Conservation (phyloP, 2,797 vertebrate genomes). For the Antennarius maculatus region DNA sequence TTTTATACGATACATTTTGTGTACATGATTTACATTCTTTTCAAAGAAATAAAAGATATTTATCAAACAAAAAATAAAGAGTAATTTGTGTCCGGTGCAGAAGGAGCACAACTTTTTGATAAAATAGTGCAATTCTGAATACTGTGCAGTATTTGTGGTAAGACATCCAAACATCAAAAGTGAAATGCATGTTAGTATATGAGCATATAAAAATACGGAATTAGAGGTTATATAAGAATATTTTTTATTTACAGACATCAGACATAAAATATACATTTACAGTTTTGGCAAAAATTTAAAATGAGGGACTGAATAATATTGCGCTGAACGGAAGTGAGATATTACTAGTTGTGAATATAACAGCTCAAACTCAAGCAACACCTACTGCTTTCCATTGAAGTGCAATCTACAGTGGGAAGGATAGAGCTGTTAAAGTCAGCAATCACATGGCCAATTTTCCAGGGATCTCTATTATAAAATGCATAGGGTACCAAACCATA, state of each 20-base stretch:
- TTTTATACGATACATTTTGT: neutral
- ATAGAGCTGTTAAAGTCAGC: neutral
- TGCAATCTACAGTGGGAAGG: neutral
- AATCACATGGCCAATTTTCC: constrained; percentile 8
- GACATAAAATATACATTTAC: constrained; percentile 59
- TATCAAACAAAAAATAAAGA: neutral
- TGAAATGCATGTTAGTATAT: neutral
- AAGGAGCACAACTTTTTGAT: neutral
- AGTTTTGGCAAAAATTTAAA: constrained; percentile 8
- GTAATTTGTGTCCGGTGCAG: neutral
- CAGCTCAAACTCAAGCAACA: neutral
- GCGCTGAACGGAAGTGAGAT: neutral
- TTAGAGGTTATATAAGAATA: neutral
- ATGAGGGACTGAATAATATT: neutral
- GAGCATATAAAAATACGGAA: constrained; percentile 4
- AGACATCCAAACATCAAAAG: too few species aligned
- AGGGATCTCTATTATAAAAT: constrained; percentile 36
- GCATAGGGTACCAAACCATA: constrained; percentile 52
- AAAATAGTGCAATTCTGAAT: neutral
- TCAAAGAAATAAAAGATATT: neutral
- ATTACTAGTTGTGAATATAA: neutral
- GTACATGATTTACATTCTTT: neutral
- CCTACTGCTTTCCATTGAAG: constrained; percentile 13
- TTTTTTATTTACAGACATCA: constrained; percentile 69
- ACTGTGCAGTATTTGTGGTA: too few species aligned